Evolutionary conservation across 1,140 invertebrate genomes (phyloP), one percentile per base, ranked within the genome.

Genomic region (Panagrolaimus sp.): DNA sequence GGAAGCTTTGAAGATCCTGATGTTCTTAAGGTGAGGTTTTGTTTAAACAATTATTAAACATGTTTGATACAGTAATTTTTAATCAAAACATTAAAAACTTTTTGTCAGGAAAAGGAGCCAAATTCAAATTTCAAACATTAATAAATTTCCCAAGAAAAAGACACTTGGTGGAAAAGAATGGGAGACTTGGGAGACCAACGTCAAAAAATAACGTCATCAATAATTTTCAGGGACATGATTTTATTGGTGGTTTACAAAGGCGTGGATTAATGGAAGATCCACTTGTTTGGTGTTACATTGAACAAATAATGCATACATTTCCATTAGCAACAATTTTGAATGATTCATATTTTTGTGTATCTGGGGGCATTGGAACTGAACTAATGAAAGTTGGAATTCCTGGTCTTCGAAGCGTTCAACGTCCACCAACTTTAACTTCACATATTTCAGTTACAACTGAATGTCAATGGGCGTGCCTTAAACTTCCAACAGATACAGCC

Each of bases 281-380:
- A 20, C 5, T 69, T 31, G 45, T 66, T 47, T 69, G 67, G 67
- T 25, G 16, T 16, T 42, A 46, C 16, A n/a, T 69, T 11, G 57
- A 47, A 7, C 31, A 42, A 9, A 25, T 69, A 38, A 23, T 69
- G 9, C 11, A 14, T 8, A 8, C 38, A 4, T 25, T 69, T 2
- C 67, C 67, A 27, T 27, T 53, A 9, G 67, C 67, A 0, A 65
- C 64, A 0, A 27, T 69, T 1, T 42, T 69, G 1, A 45, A 42
- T 44, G 14, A 48, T n/a, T 23, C 16, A 9, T 66, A 64, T 42
- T 53, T 69, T 27, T 66, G 61, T 43, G 65, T 69, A 25, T 38
- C 67, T 13, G 67, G 67, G 5, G 67, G 67, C 25, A 69, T 69
- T 66, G 67, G 67, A 5, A 65, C 67, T 47, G 25, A 68, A 51